These are phyloP conservation scores for Ranitomeya imitator DNA, from an alignment of 2,113 vertebrate genomes.

Conservation along the genomic window DNA sequence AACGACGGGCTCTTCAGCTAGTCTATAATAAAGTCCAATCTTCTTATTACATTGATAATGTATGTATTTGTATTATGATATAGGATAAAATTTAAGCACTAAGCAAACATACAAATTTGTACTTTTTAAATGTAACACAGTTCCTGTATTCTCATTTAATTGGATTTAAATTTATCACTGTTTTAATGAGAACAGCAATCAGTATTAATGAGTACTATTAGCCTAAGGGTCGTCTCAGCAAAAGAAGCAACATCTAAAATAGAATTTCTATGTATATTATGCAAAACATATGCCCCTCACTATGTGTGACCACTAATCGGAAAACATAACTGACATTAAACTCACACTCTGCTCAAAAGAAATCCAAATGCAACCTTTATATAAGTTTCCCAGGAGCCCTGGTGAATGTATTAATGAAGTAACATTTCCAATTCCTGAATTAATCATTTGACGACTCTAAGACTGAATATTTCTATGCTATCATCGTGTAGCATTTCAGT, in stretches of 20 bases:
- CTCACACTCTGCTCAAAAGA: neutral
- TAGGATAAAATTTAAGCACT: too few species aligned
- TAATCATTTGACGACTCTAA: neutral
- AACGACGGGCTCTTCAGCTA: too few species aligned
- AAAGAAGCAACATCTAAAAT: neutral
- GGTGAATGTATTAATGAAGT: neutral
- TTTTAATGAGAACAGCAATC: neutral
- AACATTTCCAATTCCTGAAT: neutral
- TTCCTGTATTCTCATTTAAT: too few species aligned
- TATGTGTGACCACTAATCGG: neutral
- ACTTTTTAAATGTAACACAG: too few species aligned
- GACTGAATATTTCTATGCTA: neutral
- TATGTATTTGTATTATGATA: too few species aligned
- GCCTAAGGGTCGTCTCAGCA: neutral
- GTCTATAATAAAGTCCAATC: neutral
- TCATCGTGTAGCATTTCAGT: too few species aligned
- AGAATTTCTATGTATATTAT: neutral
- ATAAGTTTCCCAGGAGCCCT: neutral
- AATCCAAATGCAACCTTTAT: slow-evolving; percentile 21
- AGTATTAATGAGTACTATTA: neutral
- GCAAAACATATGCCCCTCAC: neutral
- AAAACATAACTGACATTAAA: neutral
- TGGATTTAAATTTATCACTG: too few species aligned
- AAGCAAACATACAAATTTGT: too few species aligned
- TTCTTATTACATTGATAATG: too few species aligned